Conservation (phyloP, 2,113 vertebrate genomes). For the Hylia prasina region DNA sequence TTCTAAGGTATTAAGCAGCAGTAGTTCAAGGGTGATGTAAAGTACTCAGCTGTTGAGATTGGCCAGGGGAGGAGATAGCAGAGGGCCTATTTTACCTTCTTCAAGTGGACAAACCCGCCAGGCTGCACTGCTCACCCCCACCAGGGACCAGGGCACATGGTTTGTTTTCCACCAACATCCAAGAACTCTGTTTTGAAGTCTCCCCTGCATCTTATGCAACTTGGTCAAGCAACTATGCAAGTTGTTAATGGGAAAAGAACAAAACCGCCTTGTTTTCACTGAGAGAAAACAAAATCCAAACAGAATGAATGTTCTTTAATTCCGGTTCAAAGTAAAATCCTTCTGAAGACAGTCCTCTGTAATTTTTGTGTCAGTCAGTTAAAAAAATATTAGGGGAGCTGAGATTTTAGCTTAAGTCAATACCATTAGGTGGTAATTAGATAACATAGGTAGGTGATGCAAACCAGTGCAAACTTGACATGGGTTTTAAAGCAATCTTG, state of each 20-base stretch:
- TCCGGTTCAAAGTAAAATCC: background rate
- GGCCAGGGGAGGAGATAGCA: background rate
- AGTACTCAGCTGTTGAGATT: background rate
- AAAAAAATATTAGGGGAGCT: background rate
- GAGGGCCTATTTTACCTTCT: background rate
- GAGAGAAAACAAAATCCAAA: background rate
- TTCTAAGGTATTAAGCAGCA: background rate
- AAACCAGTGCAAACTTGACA: background rate
- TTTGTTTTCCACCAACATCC: background rate
- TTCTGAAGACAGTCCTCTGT: background rate
- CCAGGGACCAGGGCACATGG: rapidly evolving
- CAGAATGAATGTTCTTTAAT: background rate
- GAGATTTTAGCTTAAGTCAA: background rate
- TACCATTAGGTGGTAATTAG: background rate
- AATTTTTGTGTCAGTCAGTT: background rate
- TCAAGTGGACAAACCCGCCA: background rate
- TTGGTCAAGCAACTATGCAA: too few relatives aligned
- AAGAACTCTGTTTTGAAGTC: background rate
- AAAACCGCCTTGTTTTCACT: background rate
- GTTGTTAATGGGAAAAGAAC: background rate
- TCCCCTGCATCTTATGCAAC: background rate
- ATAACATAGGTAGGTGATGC: background rate
- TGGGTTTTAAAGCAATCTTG: background rate
- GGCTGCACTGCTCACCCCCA: background rate
- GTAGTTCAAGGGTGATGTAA: background rate